phyloP scores from a whole-genome alignment of 2,888 invertebrate genomes.

The Chymomyza caudatula region DNA sequence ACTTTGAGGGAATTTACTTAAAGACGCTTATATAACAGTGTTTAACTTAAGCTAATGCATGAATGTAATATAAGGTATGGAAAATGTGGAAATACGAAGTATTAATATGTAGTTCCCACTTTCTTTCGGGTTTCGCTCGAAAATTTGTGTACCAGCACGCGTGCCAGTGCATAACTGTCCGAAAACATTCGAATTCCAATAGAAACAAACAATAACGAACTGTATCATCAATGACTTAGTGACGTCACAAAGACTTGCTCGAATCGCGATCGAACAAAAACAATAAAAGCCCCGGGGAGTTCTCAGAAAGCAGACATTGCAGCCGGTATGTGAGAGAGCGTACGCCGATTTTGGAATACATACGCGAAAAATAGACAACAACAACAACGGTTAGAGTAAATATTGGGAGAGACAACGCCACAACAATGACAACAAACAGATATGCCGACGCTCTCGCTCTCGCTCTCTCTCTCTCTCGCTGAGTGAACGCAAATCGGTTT shows the following conservation, averaged over 20 bases:
- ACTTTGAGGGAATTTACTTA: no score
- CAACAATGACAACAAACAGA: background rate
- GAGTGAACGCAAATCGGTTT: slow-evolving; percentile 22
- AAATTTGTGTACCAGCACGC: background rate
- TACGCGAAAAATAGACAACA: background rate
- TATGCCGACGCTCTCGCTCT: background rate
- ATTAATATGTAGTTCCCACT: no score
- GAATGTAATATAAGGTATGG: no score
- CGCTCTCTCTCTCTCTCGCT: background rate
- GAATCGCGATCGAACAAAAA: background rate
- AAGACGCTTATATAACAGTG: no score
- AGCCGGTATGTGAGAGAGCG: background rate
- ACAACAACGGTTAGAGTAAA: no score
- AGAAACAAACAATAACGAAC: background rate
- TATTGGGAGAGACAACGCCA: slow-evolving; percentile 3
- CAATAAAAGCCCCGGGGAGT: background rate
- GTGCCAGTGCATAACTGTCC: background rate
- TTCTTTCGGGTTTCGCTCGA: no score
- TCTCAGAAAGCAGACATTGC: background rate
- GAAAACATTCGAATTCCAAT: background rate
- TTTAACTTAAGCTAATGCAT: no score
- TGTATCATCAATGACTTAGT: slow-evolving; percentile 12
- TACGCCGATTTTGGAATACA: background rate
- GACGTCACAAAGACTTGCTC: background rate
- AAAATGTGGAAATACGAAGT: no score